Evolutionary conservation across 35 echinoderm and acorn worm species (phyloP).

Genomic region (Lytechinus variegatus): DNA sequence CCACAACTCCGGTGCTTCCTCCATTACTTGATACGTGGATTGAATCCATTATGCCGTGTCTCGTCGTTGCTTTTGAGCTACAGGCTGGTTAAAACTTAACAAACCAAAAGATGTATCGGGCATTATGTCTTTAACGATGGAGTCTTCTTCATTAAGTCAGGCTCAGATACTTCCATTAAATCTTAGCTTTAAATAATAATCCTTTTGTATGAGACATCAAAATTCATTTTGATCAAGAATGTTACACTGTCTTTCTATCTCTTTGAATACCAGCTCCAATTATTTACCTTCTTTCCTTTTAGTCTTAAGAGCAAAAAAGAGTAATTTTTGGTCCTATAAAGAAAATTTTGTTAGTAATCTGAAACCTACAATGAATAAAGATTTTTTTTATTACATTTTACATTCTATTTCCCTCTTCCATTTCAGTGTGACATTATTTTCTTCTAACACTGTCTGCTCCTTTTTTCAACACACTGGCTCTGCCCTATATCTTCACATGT

Average conservation of each 20-base stretch:
- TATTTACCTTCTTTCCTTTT: not conserved
- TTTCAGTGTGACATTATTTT: not conserved
- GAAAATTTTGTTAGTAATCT: too few relatives aligned
- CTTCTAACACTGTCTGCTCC: not conserved
- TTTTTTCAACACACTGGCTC: not conserved
- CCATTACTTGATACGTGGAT: not conserved
- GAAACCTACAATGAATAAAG: too few relatives aligned
- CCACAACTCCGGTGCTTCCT: not conserved
- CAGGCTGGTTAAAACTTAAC: not conserved
- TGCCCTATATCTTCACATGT: not conserved
- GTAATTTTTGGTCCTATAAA: too few relatives aligned
- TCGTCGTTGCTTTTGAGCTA: not conserved
- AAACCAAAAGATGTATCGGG: not conserved
- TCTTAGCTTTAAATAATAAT: not conserved
- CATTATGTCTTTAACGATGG: not conserved
- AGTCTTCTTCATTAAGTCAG: not conserved
- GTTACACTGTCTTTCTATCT: not conserved
- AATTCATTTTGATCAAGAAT: not conserved
- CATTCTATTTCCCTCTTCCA: too few relatives aligned
- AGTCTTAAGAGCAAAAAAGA: not conserved
- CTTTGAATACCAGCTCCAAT: not conserved
- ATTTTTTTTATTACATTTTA: too few relatives aligned
- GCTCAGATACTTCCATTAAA: not conserved
- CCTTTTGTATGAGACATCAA: not conserved
- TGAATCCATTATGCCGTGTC: not conserved